Conservation (phyloP, 2,113 vertebrate genomes). For the Corythaeola cristata region DNA sequence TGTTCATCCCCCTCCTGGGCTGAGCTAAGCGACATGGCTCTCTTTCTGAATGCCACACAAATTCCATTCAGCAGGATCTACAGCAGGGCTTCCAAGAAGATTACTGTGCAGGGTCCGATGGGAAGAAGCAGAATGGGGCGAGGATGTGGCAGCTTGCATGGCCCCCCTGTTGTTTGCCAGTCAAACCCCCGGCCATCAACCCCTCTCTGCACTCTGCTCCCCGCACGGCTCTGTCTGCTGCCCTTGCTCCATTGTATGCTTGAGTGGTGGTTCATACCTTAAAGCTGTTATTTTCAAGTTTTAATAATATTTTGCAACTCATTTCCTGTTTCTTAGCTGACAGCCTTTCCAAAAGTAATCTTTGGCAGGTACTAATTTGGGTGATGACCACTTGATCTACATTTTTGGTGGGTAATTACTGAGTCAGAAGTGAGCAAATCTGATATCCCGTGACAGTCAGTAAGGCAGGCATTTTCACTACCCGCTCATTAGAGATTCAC, state of each 20-base stretch:
- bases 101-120: accelerated
- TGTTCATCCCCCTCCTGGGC: neutral
- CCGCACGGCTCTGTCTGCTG: neutral
- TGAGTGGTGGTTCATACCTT: conserved; percentile 63
- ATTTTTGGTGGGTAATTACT: conserved; percentile 82
- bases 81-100: neutral
- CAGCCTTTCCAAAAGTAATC: conserved; percentile 72
- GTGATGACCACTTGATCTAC: conserved; percentile 81
- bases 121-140: neutral
- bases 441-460: conserved; percentile 78
- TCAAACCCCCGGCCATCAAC: neutral
- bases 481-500: conserved; percentile 76
- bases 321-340: conserved; percentile 77
- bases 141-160: neutral
- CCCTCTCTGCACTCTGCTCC: neutral
- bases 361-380: conserved; percentile 84
- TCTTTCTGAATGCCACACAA: neutral
- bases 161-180: neutral
- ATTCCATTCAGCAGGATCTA: neutral
- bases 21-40: neutral
- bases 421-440: conserved; percentile 79
- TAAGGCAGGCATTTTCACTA: conserved; percentile 75
- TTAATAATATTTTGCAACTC: conserved; percentile 76
- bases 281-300: conserved; percentile 79
- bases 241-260: neutral